These are phyloP conservation scores for Limnephilus auricula DNA, from an alignment of 2,888 invertebrate genomes.

Conservation along the genomic window DNA sequence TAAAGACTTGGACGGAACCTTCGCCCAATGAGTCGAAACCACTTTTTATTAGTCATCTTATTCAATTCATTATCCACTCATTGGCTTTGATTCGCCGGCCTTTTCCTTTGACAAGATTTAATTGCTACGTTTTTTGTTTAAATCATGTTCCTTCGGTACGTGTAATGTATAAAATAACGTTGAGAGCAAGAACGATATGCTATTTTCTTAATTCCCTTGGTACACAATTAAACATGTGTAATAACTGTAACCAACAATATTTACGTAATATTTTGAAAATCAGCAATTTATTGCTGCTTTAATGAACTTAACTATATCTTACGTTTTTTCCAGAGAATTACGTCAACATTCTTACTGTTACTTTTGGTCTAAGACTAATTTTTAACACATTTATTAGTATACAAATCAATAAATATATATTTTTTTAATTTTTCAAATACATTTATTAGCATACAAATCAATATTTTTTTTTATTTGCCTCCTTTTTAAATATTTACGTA, in stretches of 20 bases:
- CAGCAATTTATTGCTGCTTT: not conserved
- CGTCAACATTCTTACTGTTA: not conserved
- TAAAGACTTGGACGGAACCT: not conserved
- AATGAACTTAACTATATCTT: not conserved
- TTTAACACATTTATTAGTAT: too few species aligned
- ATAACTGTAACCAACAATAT: not conserved
- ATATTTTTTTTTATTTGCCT: too few species aligned
- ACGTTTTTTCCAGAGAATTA: not conserved
- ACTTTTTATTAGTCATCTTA: constrained; percentile 57
- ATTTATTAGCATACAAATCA: too few species aligned
- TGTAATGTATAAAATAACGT: not conserved
- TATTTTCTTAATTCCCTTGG: not conserved
- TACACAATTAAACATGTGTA: not conserved
- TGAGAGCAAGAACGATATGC: not conserved
- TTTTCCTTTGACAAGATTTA: not conserved
- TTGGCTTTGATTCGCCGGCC: not conserved
- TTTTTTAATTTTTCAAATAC: too few species aligned
- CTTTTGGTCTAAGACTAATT: not conserved
- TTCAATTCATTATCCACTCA: constrained; percentile 50
- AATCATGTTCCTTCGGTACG: not conserved
- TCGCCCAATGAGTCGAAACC: constrained; percentile 29
- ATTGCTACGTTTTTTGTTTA: not conserved
- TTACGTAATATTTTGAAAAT: not conserved
- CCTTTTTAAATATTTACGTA: too few species aligned
- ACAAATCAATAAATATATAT: too few species aligned